Evolutionary conservation across 2,113 vertebrate genomes (phyloP).

Genomic region (Myodes glareolus): DNA sequence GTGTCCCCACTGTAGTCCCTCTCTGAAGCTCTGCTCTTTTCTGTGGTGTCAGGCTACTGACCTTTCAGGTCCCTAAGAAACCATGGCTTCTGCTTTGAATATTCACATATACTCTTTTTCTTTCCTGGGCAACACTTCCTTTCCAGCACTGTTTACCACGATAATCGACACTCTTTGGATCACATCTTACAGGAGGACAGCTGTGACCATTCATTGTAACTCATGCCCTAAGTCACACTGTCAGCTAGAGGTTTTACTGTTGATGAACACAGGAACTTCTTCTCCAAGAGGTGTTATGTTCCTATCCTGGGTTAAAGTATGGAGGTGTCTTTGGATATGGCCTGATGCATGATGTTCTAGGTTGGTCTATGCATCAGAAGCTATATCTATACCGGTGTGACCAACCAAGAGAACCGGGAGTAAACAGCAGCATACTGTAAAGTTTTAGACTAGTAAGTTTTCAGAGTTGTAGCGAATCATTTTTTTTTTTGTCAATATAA

Average conservation of each 20-base stretch:
- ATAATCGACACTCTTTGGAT: neutral
- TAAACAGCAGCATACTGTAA: neutral
- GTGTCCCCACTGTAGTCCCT: neutral
- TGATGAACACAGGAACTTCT: neutral
- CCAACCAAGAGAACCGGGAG: neutral
- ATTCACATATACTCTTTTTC: neutral
- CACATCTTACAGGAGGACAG: neutral
- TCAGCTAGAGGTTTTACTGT: neutral
- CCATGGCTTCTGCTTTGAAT: neutral
- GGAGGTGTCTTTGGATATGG: neutral
- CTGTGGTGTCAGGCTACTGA: neutral
- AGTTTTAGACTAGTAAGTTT: neutral
- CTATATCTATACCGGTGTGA: neutral
- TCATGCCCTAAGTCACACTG: neutral
- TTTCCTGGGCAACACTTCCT: neutral
- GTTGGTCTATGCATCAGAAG: neutral
- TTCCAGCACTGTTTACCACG: neutral
- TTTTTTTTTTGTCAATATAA: neutral
- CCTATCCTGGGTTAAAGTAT: neutral
- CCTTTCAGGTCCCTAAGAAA: neutral
- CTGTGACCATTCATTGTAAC: neutral
- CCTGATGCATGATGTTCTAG: neutral
- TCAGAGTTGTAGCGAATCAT: neutral
- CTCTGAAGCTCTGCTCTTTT: neutral
- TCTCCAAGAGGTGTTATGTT: neutral